Conservation (phyloP, 2,797 vertebrate genomes). For the Gorsachius magnificus region DNA sequence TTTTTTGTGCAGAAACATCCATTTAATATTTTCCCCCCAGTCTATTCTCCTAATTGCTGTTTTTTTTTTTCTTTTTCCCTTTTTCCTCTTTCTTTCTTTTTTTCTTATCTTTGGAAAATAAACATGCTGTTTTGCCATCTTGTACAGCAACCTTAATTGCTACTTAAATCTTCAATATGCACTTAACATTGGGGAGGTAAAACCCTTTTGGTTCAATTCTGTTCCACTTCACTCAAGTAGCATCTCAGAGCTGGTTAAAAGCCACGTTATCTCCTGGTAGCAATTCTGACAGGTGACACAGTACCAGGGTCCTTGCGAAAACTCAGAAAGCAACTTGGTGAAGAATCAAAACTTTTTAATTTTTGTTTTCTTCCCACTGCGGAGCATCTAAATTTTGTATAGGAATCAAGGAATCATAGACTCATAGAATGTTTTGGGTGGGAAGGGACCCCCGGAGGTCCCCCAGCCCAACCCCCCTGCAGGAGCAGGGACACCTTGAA, state of each 20-base stretch:
- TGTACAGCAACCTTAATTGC: slow-evolving; percentile 74
- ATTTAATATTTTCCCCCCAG: slow-evolving; percentile 75
- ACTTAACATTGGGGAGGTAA: slow-evolving; percentile 69
- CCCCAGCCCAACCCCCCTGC: no score
- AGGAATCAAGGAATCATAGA: background rate
- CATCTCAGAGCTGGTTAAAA: slow-evolving; percentile 63
- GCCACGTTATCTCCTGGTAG: background rate
- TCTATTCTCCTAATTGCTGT: slow-evolving; percentile 76
- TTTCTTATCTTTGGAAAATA: slow-evolving; percentile 54
- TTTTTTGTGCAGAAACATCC: slow-evolving; percentile 80
- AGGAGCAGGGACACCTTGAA: no score
- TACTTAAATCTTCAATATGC: slow-evolving; percentile 74
- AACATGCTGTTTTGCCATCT: slow-evolving; percentile 64
- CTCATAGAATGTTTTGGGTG: no score
- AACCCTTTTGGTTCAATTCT: slow-evolving; percentile 55
- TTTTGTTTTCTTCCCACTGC: background rate
- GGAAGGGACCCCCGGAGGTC: no score
- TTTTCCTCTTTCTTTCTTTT: background rate
- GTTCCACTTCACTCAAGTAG: slow-evolving; percentile 60
- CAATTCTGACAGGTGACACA: slow-evolving; percentile 14
- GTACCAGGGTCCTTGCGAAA: background rate
- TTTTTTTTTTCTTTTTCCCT: background rate
- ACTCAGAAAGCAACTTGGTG: background rate
- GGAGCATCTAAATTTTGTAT: background rate
- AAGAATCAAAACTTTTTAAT: background rate